These are phyloP conservation scores for Calliopum simillimum DNA, from an alignment of 2,888 invertebrate species.

Conservation along the genomic window DNA sequence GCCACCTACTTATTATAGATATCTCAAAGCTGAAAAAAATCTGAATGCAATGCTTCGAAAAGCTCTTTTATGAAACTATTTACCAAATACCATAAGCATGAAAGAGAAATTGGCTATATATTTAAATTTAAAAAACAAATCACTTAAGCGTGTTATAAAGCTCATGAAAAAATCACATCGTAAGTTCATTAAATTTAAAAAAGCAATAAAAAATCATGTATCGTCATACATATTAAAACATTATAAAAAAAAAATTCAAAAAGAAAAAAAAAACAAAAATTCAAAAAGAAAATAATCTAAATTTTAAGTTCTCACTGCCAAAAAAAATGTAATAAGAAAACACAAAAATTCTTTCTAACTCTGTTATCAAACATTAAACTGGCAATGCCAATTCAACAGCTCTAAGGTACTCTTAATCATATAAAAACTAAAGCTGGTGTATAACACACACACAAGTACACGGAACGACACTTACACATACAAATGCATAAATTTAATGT, in stretches of 20 bases:
- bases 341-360: constrained; percentile 1
- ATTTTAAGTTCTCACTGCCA: constrained; percentile 61
- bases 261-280: constrained; percentile 26
- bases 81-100: no score
- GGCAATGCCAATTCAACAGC: constrained; percentile 39
- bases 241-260: constrained; percentile 3
- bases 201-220: constrained; percentile 8
- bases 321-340: no score
- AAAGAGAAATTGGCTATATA: no score
- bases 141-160: neutral
- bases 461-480: neutral
- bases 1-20: no score
- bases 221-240: constrained; percentile 33
- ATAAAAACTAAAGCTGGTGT: no score
- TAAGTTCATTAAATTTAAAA: neutral
- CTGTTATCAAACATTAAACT: neutral
- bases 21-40: no score
- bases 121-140: neutral
- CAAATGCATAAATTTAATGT: constrained; percentile 20
- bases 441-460: neutral
- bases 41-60: no score
- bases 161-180: no score
- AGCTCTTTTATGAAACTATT: no score
- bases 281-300: constrained; percentile 37
- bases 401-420: no score